Evolutionary conservation across 2,888 invertebrate genomes (phyloP), one percentile per base, ranked within the genome.

Genomic region (Liopterus haemorrhoidalis): DNA sequence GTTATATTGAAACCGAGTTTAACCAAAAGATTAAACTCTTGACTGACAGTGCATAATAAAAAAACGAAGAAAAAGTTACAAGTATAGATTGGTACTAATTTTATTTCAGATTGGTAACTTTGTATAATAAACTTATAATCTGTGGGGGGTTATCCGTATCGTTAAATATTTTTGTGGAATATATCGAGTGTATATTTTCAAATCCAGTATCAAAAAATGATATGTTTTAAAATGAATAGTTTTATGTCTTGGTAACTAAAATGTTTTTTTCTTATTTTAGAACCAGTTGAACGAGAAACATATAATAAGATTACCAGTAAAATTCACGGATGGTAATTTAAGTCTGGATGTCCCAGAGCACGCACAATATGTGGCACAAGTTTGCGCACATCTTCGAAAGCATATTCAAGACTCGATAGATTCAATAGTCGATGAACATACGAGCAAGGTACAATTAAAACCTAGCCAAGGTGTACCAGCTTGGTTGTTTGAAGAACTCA

Each of bases 201-300:
- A n/a, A n/a, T n/a, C n/a, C n/a, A n/a, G n/a, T n/a, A n/a, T n/a
- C n/a, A n/a, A n/a, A n/a, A n/a, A n/a, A n/a, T n/a, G n/a, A n/a
- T n/a, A n/a, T n/a, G n/a, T n/a, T n/a, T n/a, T n/a, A n/a, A n/a
- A n/a, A n/a, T n/a, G n/a, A n/a, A n/a, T n/a, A n/a, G n/a, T n/a
- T n/a, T n/a, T n/a, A n/a, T 22, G 11, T n/a, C 15, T 4, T 14
- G 8, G 5, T 32, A 9, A 12, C 15, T 20, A 25, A n/a, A 35
- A 14, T 2, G 28, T 14, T 44, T 24, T 27, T 32, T 14, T 36
- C 46, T 49, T 48, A 37, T 64, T 66, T 4, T 63, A 82, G 80
- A 75, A 75, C 56, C 82, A 85, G 64, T 68, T 87, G 14, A 75
- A 77, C 50, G 84, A 85, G 58, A 82, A 83, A 57, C 85, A 86